Conservation (phyloP, 1,140 invertebrate genomes). For the Aricia agestis region DNA sequence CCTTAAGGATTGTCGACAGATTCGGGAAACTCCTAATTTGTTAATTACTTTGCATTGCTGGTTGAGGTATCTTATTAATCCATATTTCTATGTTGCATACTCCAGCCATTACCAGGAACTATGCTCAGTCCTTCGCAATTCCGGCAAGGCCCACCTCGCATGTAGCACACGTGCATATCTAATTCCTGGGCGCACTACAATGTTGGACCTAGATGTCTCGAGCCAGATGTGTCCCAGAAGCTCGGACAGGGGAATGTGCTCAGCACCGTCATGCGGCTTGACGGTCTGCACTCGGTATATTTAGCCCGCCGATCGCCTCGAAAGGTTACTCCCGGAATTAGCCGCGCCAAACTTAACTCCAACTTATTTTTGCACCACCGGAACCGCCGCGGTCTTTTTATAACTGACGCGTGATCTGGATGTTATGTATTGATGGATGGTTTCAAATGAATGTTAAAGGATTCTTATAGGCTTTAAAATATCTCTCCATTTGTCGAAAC, state of each 20-base stretch:
- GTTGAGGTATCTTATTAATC: too few relatives aligned
- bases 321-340: constrained; percentile 62
- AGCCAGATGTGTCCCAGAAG: constrained; percentile 36
- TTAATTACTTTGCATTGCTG: too few relatives aligned
- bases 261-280: constrained; percentile 32
- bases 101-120: too few relatives aligned
- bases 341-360: constrained; percentile 61
- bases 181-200: neutral
- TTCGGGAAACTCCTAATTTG: too few relatives aligned
- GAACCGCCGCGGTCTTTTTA: constrained; percentile 10
- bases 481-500: too few relatives aligned
- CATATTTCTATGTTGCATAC: too few relatives aligned
- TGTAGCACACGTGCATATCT: neutral
- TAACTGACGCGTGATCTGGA: neutral
- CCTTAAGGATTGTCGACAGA: too few relatives aligned
- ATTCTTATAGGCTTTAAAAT: too few relatives aligned
- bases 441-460: neutral
- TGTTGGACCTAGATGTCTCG: neutral
- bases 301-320: constrained; percentile 47
- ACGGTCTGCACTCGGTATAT: constrained; percentile 41
- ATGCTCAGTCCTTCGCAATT: too few relatives aligned
- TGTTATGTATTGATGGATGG: constrained; percentile 15
- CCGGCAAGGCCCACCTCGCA: too few relatives aligned
- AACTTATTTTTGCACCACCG: constrained; percentile 53
- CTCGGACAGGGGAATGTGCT: constrained; percentile 16